Conservation (phyloP, 1,140 invertebrate species). For the Augochlora pura region DNA sequence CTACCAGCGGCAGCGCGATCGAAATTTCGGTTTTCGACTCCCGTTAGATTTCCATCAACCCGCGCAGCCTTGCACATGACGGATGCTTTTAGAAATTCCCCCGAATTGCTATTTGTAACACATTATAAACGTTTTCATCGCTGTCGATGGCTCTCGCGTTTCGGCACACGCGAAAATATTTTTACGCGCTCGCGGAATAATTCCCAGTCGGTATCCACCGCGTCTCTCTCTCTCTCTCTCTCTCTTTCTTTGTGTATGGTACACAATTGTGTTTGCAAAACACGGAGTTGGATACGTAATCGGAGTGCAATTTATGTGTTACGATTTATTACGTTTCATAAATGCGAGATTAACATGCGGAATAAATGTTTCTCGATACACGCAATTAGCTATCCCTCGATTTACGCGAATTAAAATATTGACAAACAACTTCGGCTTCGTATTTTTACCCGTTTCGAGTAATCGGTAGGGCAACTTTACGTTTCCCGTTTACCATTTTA, state of each 20-base stretch:
- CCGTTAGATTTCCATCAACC: constrained; percentile 29
- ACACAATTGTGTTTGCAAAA: not conserved
- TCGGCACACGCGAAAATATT: constrained; percentile 6
- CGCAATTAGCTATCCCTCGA: too few relatives aligned
- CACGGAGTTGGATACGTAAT: too few relatives aligned
- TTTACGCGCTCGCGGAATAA: not conserved
- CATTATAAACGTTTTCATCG: constrained; percentile 37
- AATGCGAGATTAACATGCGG: too few relatives aligned
- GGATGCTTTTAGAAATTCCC: constrained; percentile 30
- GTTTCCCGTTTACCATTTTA: too few relatives aligned
- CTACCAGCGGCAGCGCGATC: not conserved
- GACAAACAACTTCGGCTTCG: too few relatives aligned
- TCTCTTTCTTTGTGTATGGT: not conserved
- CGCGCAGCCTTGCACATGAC: constrained; percentile 19
- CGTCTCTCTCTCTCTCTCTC: too few relatives aligned
- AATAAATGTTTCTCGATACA: too few relatives aligned
- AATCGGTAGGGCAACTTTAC: too few relatives aligned
- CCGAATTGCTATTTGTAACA: constrained; percentile 21
- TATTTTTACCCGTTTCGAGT: too few relatives aligned
- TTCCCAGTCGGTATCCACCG: not conserved
- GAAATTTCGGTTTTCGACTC: constrained; percentile 29
- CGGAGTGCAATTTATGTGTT: too few relatives aligned
- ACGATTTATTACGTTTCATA: too few relatives aligned
- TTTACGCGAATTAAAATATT: too few relatives aligned
- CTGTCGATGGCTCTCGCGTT: not conserved